Evolutionary conservation across 2,797 vertebrate genomes (phyloP).

Genomic region (Pelobates cultripes): DNA sequence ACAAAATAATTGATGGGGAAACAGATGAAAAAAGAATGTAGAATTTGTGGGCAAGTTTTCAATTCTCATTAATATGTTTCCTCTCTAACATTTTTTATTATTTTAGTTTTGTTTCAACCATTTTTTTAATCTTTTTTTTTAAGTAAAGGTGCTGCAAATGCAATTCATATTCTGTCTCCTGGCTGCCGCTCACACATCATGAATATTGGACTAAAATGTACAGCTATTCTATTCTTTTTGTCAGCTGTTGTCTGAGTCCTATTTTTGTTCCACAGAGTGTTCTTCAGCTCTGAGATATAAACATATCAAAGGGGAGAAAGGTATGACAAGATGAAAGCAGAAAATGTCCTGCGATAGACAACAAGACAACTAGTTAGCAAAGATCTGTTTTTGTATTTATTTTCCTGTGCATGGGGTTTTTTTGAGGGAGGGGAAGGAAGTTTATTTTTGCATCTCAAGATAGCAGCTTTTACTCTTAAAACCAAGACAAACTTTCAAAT

Average conservation of each 20-base stretch:
- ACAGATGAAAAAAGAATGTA: background rate
- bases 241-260: conserved; percentile 42
- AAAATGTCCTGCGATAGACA: conserved; percentile 40
- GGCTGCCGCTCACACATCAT: conserved; percentile 18
- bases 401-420: background rate
- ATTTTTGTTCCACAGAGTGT: conserved; percentile 40
- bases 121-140: background rate
- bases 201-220: conserved; percentile 36
- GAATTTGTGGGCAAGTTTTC: conserved; percentile 18
- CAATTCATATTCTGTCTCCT: conserved; percentile 14
- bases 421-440: background rate
- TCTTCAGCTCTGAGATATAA: conserved; percentile 39
- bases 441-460: background rate
- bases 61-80: background rate
- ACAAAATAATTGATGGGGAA: conserved; percentile 1
- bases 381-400: conserved; percentile 24
- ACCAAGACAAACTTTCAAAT: too few relatives aligned
- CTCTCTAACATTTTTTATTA: background rate
- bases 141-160: conserved; percentile 10
- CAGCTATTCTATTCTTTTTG: conserved; percentile 19
- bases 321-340: conserved; percentile 49
- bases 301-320: conserved; percentile 40
- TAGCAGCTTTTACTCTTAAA: background rate
- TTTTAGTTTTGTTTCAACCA: background rate
- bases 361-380: conserved; percentile 39